These are phyloP conservation scores for Phengaris alcon DNA, from an alignment of 2,888 invertebrate genomes.

Conservation along the genomic window DNA sequence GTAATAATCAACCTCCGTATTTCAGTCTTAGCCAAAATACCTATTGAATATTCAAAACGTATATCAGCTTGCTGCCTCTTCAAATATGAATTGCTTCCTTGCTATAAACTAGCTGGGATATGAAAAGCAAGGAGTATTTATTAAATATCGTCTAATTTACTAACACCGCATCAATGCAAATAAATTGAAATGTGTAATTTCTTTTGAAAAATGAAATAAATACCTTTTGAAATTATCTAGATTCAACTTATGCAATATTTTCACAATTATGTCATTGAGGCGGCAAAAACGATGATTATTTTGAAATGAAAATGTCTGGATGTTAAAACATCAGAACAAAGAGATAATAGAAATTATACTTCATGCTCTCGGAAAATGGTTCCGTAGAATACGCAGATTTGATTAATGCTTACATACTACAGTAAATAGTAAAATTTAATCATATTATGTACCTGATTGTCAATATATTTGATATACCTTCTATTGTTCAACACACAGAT, in stretches of 20 bases:
- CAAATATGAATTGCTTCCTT: constrained; percentile 14
- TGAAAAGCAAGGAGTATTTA: constrained; percentile 34
- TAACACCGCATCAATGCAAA: not conserved
- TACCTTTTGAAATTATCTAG: not conserved
- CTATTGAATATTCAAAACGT: constrained; percentile 33
- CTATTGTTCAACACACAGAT: constrained; percentile 91
- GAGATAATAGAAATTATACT: no score
- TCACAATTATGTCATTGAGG: no score
- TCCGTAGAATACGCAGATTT: not conserved
- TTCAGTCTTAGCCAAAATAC: not conserved
- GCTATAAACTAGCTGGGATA: constrained; percentile 27
- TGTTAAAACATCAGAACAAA: no score
- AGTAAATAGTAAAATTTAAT: not conserved
- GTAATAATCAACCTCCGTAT: constrained; percentile 8
- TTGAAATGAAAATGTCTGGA: no score
- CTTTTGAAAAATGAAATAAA: not conserved
- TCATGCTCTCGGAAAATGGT: no score
- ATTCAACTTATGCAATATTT: not conserved
- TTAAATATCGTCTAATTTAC: not conserved
- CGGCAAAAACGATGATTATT: no score
- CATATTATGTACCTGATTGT: constrained; percentile 84
- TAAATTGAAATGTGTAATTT: not conserved
- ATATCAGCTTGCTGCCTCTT: not conserved
- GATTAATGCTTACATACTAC: not conserved
- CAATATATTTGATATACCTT: constrained; percentile 90